Conservation (phyloP, 2,888 invertebrate species). For the Hirtodrosophila cameraria region DNA sequence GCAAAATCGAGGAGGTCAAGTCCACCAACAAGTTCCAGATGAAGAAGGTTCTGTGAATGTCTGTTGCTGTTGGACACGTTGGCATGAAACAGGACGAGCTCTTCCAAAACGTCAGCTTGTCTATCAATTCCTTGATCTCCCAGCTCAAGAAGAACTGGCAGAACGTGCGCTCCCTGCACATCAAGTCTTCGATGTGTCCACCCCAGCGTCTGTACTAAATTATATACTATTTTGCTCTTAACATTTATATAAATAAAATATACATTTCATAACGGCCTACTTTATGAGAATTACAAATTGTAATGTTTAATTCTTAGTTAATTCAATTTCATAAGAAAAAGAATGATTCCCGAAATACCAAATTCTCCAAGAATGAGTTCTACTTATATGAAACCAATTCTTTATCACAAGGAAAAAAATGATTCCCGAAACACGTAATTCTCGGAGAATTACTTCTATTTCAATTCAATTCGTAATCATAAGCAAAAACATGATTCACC, state of each 20-base stretch:
- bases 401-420: no score
- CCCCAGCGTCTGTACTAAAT: constrained; percentile 97
- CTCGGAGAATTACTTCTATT: no score
- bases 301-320: no score
- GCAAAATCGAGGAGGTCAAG: constrained; percentile 98
- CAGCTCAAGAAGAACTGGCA: constrained; percentile 99
- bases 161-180: constrained; percentile 98
- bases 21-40: constrained; percentile 99
- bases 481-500: no score
- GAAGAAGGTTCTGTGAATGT: constrained; percentile 99
- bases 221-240: constrained; percentile 5
- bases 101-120: constrained; percentile 97
- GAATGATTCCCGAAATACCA: no score
- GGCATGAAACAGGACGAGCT: constrained; percentile 98
- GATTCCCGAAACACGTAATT: no score
- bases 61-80: constrained; percentile 99
- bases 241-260: constrained; percentile 33
- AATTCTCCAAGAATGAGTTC: no score
- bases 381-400: no score
- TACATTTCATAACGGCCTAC: constrained; percentile 42
- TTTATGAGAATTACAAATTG: no score
- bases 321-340: no score
- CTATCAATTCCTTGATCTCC: constrained; percentile 99
- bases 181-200: constrained; percentile 99
- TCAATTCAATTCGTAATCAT: no score